Evolutionary conservation across 2,888 invertebrate genomes (phyloP), one percentile per base, ranked within the genome.

Genomic region (Listrodromus nycthemerus): DNA sequence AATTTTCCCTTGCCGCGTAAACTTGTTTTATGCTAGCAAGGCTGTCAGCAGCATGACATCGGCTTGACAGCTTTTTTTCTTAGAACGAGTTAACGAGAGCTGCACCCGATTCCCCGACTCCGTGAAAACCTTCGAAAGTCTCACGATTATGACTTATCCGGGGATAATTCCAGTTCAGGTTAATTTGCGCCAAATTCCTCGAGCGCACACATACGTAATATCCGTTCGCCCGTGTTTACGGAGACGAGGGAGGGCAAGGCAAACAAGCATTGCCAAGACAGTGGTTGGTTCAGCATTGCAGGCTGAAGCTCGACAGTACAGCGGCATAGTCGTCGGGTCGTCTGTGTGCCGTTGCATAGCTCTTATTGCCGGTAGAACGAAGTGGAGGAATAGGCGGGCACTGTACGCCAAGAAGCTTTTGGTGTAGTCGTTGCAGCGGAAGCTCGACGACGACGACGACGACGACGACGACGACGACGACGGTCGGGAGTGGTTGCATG

Each of bases 341-440:
- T 48, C 66, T 65, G 6, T 71, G 55, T 24, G 37, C 45, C n/a
- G 58, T 41, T 71, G 73, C 41, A 73, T 71, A 27, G 48, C 65
- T 76, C 81, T 81, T 76, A 81, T 76, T 71, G 76, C 45, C 61
- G 58, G 58, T 58, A 45, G 48, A 45, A 19, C 30, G 48, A 61
- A 61, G 45, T 50, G 37, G 50, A 75, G 30, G 50, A 65, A 55
- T 37, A 71, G 71, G 71, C n/a, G 30, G 19, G 33, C 63, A 63
- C 33, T 50, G 63, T 74, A 33, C 37, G 37, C 65, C 65, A 65
- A 65, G 65, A 37, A 33, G 71, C 73, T 77, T 82, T 73, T 41
- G 69, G 55, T 50, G 65, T 63, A 67, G 73, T 27, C 21, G 65
- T 50, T 74, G 80, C 83, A 78, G 16, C 69, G 73, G 50, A 78